Conservation (phyloP, 2,113 vertebrate species). For the Camelus bactrianus region DNA sequence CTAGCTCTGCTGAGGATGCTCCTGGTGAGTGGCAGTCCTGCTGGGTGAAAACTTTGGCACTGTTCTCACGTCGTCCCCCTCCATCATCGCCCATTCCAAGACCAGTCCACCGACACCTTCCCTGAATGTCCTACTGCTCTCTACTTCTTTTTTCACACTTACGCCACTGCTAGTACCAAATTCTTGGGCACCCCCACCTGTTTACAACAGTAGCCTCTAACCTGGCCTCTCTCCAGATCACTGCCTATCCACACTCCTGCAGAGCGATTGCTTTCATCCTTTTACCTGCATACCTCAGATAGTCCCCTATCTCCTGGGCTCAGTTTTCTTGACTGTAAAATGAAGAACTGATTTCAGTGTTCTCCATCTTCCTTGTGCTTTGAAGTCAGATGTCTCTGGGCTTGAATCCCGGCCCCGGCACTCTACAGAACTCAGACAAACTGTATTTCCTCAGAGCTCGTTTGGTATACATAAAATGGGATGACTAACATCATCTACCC, state of each 20-base stretch:
- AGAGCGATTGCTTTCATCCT: neutral
- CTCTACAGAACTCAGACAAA: neutral
- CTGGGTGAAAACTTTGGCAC: neutral
- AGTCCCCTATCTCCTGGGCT: neutral
- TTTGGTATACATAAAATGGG: neutral
- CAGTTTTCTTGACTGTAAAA: neutral
- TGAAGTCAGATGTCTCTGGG: neutral
- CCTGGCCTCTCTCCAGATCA: neutral
- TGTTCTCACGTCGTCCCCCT: neutral
- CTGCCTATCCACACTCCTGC: neutral
- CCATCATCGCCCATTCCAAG: neutral
- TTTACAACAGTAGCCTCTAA: neutral
- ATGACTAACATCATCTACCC: neutral
- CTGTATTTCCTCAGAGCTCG: neutral
- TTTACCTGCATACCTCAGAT: neutral
- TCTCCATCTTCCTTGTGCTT: neutral
- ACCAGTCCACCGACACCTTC: too few species aligned
- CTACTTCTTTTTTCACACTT: neutral
- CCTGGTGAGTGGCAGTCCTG: neutral
- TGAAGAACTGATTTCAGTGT: neutral
- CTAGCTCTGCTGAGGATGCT: neutral
- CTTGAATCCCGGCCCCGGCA: neutral
- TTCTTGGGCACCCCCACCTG: neutral
- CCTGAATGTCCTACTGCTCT: neutral
- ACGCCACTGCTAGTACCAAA: neutral